Conservation (phyloP, 2,888 invertebrate species). For the Eilema griseolum region DNA sequence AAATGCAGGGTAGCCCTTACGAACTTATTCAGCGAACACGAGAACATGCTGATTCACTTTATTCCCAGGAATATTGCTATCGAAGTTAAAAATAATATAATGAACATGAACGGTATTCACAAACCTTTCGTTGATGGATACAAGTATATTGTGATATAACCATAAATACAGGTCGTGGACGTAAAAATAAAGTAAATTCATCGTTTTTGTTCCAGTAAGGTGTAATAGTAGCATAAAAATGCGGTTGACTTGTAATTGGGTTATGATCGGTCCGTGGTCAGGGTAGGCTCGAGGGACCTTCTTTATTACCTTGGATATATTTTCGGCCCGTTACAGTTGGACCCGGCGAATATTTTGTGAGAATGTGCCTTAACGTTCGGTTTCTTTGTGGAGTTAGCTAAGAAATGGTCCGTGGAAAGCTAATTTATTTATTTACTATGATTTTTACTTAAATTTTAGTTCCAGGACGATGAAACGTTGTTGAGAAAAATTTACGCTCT, state of each 20-base stretch:
- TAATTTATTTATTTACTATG: constrained; percentile 17
- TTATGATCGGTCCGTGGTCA: constrained; percentile 68
- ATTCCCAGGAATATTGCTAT: neutral
- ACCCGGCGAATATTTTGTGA: constrained; percentile 47
- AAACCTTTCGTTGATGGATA: constrained; percentile 16
- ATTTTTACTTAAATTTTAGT: neutral
- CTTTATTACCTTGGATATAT: constrained; percentile 65
- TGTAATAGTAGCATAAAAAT: constrained; percentile 68
- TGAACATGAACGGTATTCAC: constrained; percentile 23
- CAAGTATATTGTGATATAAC: constrained; percentile 39
- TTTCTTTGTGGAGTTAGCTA: constrained; percentile 28
- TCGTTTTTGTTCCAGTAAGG: constrained; percentile 58
- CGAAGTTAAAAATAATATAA: neutral
- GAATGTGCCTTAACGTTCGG: constrained; percentile 41
- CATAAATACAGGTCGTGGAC: constrained; percentile 46
- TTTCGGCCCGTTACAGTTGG: constrained; percentile 52
- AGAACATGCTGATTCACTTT: too few species aligned
- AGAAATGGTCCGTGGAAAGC: constrained; percentile 9
- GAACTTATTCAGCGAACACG: too few species aligned
- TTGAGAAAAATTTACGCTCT: too few species aligned
- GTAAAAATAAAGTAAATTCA: constrained; percentile 57
- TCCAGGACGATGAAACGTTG: neutral
- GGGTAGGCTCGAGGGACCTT: constrained; percentile 55
- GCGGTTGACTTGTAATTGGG: constrained; percentile 71
- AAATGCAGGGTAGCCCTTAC: too few species aligned